Base-by-base conservation (phyloP, 2,113 vertebrate genomes). In the Notechis scutatus region DNA sequence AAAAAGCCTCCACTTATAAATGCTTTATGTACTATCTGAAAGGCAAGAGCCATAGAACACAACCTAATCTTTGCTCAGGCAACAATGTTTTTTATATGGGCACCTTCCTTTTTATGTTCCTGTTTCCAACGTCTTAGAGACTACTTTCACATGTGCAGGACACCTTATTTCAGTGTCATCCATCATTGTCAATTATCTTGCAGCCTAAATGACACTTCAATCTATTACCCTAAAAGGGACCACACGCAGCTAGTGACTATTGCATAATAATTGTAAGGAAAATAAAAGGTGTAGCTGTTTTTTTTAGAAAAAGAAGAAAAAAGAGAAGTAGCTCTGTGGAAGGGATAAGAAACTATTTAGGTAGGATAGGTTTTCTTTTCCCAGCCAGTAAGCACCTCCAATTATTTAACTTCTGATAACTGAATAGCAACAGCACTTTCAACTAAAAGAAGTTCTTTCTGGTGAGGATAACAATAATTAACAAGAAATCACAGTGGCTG, bases 331-430 rank as follows among this genome's bases (percentile, higher is more conserved):
- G 59, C 34, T 69, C 39, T 88, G 92, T 47, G 21, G 50, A 57
- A 90, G 42, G 69, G 89, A 56, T 90, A 90, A 87, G 81, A 93
- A 87, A 93, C 87, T 90, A 93, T 90, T 93, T 90, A 39, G 74
- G 42, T 56, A 86, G 42, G 74, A 52, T 52, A 88, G 29, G n/a
- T n/a, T 61, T 90, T 52, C 92, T 93, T 86, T 93, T 64, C 56
- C 88, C 34, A 64, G 88, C 45, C 74, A 56, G 88, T 85, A 92
- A 90, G 55, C 54, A n/a, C 88, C 55, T 55, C 55, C 45, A 45
- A 85, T 50, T 69, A 59, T 85, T 90, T 85, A 85, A 90, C 69
- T 61, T 87, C 59, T 20, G 39, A 61, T 69, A 39, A 74, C 88
- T 55, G 88, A 47, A 56, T 34, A 14, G 92, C 2, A 29, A 18